Conservation (phyloP, 2,888 invertebrate species). For the Alentia gelatinosa region DNA sequence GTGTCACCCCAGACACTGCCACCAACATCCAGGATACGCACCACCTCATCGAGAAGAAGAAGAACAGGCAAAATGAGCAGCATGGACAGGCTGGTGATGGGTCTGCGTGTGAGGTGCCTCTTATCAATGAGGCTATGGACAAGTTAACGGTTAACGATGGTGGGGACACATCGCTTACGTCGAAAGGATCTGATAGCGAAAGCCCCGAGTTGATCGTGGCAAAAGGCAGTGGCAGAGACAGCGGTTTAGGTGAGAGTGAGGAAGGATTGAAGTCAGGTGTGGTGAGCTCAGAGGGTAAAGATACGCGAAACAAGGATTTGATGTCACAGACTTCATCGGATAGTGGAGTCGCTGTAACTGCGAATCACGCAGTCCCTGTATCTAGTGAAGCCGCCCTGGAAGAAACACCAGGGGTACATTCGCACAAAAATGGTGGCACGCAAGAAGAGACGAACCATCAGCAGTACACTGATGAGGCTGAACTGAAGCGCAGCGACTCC, state of each 20-base stretch:
- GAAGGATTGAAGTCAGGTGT: not conserved
- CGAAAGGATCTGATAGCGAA: not conserved
- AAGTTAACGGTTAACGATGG: not conserved
- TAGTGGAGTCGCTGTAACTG: not conserved
- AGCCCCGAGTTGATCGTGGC: not conserved
- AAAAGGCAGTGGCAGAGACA: not conserved
- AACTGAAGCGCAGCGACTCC: not conserved
- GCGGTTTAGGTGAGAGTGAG: slow-evolving; percentile 26
- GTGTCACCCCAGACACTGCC: too few relatives aligned
- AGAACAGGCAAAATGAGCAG: not conserved
- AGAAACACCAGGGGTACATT: not conserved
- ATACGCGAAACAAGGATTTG: not conserved
- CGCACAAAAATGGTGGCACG: not conserved
- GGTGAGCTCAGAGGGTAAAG: not conserved
- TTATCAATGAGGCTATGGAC: not conserved
- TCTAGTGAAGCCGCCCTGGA: not conserved
- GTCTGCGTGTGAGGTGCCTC: not conserved
- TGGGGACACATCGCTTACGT: not conserved
- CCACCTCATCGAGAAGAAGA: not conserved
- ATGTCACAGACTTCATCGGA: not conserved
- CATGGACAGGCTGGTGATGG: not conserved
- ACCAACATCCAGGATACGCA: not conserved
- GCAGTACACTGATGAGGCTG: not conserved
- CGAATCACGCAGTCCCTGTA: not conserved
- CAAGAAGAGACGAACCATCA: not conserved